phyloP scores from a whole-genome alignment of 2,797 vertebrate genomes.

The Sparidentex hasta region DNA sequence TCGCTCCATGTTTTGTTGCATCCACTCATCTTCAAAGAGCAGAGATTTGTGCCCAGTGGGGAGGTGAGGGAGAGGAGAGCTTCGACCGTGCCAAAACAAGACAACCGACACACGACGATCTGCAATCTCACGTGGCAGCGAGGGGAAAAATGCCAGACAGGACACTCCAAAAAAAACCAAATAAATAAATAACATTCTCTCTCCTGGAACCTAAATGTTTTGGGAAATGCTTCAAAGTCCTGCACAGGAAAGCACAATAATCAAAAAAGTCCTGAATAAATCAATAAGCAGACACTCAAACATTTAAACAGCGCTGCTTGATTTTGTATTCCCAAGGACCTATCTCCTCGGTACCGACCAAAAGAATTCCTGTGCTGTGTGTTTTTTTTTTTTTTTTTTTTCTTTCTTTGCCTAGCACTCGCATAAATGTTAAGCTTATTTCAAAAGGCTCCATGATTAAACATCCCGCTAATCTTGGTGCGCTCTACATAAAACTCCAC shows the following conservation, averaged over 20 bases:
- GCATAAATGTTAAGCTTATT: constrained; percentile 75
- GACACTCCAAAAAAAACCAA: constrained; percentile 45
- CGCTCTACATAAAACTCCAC: constrained; percentile 65
- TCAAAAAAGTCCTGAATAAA: constrained; percentile 64
- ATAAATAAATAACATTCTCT: constrained; percentile 40
- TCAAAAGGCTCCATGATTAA: constrained; percentile 77
- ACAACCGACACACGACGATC: constrained; percentile 23
- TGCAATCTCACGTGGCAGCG: constrained; percentile 59
- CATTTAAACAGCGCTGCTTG: constrained; percentile 54
- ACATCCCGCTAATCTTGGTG: constrained; percentile 73
- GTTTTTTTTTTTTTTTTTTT: constrained; percentile 30
- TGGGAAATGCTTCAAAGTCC: constrained; percentile 55
- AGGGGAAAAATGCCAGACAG: constrained; percentile 51
- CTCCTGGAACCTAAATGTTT: constrained; percentile 44
- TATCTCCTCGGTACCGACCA: constrained; percentile 38
- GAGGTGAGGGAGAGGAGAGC: constrained; percentile 66
- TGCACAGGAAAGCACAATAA: constrained; percentile 45
- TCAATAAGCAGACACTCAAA: constrained; percentile 63
- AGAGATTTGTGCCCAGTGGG: constrained; percentile 69
- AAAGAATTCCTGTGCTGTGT: constrained; percentile 54
- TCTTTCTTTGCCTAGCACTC: constrained; percentile 40
- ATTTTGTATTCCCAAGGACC: constrained; percentile 59
- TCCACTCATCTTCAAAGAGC: constrained; percentile 69
- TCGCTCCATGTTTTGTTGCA: constrained; percentile 59
- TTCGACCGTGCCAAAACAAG: constrained; percentile 53